Evolutionary conservation across 2,113 vertebrate genomes (phyloP), one percentile per base, ranked within the genome.

Genomic region (Alaudala cheleensis): DNA sequence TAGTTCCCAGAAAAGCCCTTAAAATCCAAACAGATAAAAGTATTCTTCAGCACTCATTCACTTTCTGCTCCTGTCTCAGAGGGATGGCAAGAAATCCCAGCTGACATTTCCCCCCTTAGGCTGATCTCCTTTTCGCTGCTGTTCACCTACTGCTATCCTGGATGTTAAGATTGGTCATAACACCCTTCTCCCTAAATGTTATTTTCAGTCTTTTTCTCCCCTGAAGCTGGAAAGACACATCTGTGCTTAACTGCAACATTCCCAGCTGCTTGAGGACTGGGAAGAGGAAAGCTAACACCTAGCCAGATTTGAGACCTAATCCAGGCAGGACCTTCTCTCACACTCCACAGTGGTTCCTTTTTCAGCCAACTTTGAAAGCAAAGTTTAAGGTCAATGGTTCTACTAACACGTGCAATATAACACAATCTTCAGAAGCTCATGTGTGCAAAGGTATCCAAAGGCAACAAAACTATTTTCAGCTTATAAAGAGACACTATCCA

Each of bases 21-120:
- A 72, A 85, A 71, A 67, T 49, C 44, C 26, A 78, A 81, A 84
- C 17, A 79, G 47, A 81, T 44, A 15, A 62, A 37, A 67, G 47
- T 62, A 47, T 2, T 58, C 23, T 79, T 73, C 44, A 54, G 28
- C 9, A 54, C n/a, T 69, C 44, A 14, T 29, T 90, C 40, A 24
- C 44, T 66, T 60, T 50, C 31, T 60, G 40, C 47, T 31, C 61
- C 73, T 29, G 4, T 62, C 42, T 88, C 76, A 79, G 54, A 57
- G 19, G 17, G 9, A 49, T n/a, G 31, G 28, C 50, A 51, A 44
- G 37, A 70, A 66, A 56, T 29, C 56, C 77, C 37, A 44, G 14
- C 16, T 20, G 18, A 37, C 18, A 40, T 33, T 9, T 5, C 0
- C 5, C 10, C 6, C 8, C 39, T 9, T 40, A 15, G 9, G 33